Evolutionary conservation across 2,797 vertebrate species (phyloP), one percentile per base, ranked within the genome.

Genomic region (Gambusia yucatana): DNA sequence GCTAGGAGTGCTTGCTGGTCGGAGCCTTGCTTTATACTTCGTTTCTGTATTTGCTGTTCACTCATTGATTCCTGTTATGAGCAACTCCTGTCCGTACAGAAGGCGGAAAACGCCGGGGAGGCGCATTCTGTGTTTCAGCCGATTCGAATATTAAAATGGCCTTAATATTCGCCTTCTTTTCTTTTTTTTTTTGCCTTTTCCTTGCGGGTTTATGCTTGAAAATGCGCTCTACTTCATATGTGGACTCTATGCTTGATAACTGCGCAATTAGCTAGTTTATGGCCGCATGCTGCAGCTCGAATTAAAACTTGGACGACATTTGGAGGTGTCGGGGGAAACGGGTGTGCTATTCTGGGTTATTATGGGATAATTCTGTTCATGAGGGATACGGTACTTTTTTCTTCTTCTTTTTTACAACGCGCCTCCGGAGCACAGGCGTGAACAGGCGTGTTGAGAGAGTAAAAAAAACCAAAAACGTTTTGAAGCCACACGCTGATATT

Each of bases 241-340:
- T 76, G 83, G 78, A 46, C 55, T 44, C 30, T 71, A 87, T 84
- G 52, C 47, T 46, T 59, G n/a, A 79, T 76, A 93, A 94, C 92
- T 96, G 95, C 95, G 94, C 93, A 94, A 88, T 93, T 63, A 55
- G 73, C 81, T 36, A 63, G 13, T 84, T 70, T 70, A 1, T 46
- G 48, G 48, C 73, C 77, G 74, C 79, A 17, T 0, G 74, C 36
- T 77, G 85, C 86, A 57, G 82, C 57, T 88, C 82, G 44, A 65
- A 41, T 88, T 83, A n/a, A 87, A 82, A 85, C 61, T 72, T 77
- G 81, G 84, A 88, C 77, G 44, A 48, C 74, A 83, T 84, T 70
- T 33, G 28, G 71, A 41, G 65, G 69, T 75, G 30, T 72, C 65
- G 61, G 71, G 8, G 22, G 22, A 81, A 85, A 85, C 75, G 48